Percentiles rank a stretch among this genome's conserved stretches.
Evolutionary conservation across 53 echinoderm and acorn worm genomes (phyloP).

Genomic region (Pentamera pediparva): DNA sequence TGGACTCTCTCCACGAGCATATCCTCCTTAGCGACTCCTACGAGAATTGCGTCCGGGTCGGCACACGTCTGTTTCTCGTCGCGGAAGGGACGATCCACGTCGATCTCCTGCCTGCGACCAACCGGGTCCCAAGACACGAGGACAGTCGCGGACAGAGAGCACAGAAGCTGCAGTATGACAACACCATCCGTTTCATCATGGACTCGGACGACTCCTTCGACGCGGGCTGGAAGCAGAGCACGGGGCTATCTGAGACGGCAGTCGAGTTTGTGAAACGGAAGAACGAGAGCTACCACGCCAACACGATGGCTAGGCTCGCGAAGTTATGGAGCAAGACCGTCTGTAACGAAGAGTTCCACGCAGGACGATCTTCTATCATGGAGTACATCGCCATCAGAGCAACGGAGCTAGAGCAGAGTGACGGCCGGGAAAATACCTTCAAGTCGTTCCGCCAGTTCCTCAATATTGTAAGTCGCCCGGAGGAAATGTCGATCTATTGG

Average conservation of each 20-base stretch:
- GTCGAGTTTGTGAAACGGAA: slow-evolving; percentile 22
- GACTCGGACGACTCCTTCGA: not conserved
- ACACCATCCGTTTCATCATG: not conserved
- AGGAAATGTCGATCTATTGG: slow-evolving; percentile 14
- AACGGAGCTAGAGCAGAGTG: not conserved
- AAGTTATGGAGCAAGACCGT: slow-evolving; percentile 31
- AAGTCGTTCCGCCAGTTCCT: slow-evolving; percentile 9
- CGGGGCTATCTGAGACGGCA: not conserved
- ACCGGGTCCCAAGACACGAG: not conserved
- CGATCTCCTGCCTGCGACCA: slow-evolving; percentile 11
- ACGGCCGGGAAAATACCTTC: slow-evolving; percentile 4
- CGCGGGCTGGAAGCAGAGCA: slow-evolving; percentile 13
- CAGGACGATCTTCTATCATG: slow-evolving; percentile 13
- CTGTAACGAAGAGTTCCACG: not conserved
- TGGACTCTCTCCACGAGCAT: not conserved
- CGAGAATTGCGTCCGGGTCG: not conserved
- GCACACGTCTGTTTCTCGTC: not conserved
- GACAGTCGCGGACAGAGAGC: not conserved
- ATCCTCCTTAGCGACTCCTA: not conserved
- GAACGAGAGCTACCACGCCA: not conserved
- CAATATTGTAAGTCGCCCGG: not conserved
- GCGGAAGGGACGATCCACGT: slow-evolving; percentile 2
- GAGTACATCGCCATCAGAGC: slow-evolving; percentile 20
- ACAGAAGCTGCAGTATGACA: not conserved
- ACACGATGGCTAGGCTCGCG: slow-evolving; percentile 3